phyloP scores from a whole-genome alignment of 2,888 invertebrate species.

The Beris morrisii region DNA sequence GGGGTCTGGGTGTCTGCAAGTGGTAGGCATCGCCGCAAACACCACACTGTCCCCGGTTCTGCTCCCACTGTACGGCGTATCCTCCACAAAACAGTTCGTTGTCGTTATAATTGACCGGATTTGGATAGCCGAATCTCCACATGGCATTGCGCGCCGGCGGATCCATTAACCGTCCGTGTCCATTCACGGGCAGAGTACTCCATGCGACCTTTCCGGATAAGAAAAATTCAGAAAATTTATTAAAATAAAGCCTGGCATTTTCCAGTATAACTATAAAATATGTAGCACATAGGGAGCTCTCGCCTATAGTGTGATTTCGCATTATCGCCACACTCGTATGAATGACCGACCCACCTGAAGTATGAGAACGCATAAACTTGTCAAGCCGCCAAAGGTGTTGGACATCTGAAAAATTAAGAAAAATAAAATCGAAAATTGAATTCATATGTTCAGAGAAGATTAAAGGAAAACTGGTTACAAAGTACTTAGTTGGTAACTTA shows the following conservation, averaged over 20 bases:
- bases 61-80: conserved; percentile 85
- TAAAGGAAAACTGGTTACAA: too few species aligned
- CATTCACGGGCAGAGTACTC: conserved; percentile 56
- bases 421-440: conserved; percentile 4
- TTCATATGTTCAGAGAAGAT: neutral
- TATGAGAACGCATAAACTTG: conserved; percentile 26
- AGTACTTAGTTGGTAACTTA: too few species aligned
- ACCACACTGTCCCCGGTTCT: conserved; percentile 84
- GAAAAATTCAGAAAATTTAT: conserved; percentile 2
- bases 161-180: conserved; percentile 88
- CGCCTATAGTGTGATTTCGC: neutral
- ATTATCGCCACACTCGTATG: neutral
- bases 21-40: conserved; percentile 87
- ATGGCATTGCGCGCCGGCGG: conserved; percentile 91
- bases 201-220: conserved; percentile 34
- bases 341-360: conserved; percentile 33
- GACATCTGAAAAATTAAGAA: conserved; percentile 22
- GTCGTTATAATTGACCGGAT: conserved; percentile 92
- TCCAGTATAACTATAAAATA: too few species aligned
- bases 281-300: neutral
- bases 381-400: conserved; percentile 1
- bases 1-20: conserved; percentile 71
- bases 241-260: neutral
- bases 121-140: conserved; percentile 95
- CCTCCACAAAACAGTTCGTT: conserved; percentile 93